Base-by-base conservation (phyloP, 2,113 vertebrate species). In the Xyrauchen texanus region DNA sequence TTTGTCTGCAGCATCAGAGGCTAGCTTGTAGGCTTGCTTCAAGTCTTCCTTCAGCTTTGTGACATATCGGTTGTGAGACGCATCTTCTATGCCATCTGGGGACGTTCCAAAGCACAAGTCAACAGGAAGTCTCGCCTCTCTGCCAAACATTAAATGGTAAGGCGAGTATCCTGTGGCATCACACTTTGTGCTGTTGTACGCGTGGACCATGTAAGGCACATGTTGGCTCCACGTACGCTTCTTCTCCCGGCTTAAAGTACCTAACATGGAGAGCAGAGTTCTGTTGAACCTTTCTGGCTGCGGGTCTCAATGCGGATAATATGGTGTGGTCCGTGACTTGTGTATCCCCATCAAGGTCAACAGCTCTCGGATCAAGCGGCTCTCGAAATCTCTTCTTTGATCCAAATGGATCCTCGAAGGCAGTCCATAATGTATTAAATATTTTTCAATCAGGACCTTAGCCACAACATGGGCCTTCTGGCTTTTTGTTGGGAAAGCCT, bases 151-250 rank as follows among this genome's bases (percentile, higher is more conserved):
- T 11, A 74, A 46, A 47, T 62, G 75, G 34, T 76, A 83, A 21
- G 77, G 77, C 4, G 77, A 83, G 15, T 46, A 83, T 12, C 81
- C 68, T 3, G 60, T 82, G 13, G 75, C 45, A 57, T 73, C 69
- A 79, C 65, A 45, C 42, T 63, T 63, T 2, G 61, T 63, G 10
- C 61, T 63, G 61, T 63, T 63, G 61, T 42, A 42, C 5, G 21
- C 68, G 21, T 78, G 81, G 5, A 80, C 82, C 49, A 83, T 34
- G 42, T 80, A 11, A 55, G 15, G 7, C 3, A 80, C 61, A 72
- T 72, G 45, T 44, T 74, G 69, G 34, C 70, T 72, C 61, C 70
- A 49, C 6, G 5, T 64, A 9, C 9, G 15, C 15, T 80, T 80
- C 69, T 74, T 61, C 8, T 47, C 60, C 34, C 15, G 58, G n/a